phyloP scores from a whole-genome alignment of 2,797 vertebrate species.

The Trichosurus vulpecula region DNA sequence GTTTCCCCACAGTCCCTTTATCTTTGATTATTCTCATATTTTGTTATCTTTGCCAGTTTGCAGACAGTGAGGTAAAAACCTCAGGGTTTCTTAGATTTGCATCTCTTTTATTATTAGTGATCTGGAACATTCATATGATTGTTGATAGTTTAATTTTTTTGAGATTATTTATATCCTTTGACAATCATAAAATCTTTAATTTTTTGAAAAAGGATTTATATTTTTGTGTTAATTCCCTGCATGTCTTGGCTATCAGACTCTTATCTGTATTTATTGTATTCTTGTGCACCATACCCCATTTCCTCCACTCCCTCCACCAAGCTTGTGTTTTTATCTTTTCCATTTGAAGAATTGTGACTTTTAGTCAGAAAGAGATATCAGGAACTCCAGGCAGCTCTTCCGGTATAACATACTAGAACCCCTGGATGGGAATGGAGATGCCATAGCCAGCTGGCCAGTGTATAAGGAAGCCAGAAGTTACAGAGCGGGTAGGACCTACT shows the following conservation, averaged over 20 bases:
- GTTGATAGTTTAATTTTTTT: neutral
- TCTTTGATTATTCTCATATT: neutral
- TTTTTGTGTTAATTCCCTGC: neutral
- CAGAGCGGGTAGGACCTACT: neutral
- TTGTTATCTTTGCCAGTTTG: neutral
- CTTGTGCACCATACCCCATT: neutral
- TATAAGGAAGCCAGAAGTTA: neutral
- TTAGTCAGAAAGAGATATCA: conserved; percentile 3
- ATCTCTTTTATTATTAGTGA: neutral
- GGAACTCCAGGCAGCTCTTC: conserved; percentile 2
- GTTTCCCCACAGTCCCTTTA: neutral
- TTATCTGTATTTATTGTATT: neutral
- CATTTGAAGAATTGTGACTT: neutral
- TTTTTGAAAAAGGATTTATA: neutral
- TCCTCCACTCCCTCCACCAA: neutral
- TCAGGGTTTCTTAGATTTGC: neutral
- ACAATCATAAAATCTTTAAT: neutral
- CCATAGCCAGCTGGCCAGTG: neutral
- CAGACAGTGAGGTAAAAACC: neutral
- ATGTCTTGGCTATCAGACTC: neutral
- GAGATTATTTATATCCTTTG: neutral
- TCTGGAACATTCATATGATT: neutral
- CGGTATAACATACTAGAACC: neutral
- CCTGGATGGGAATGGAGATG: neutral
- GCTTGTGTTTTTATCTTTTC: neutral